These are phyloP conservation scores for Nudaria mundana DNA, from an alignment of 2,888 invertebrate genomes.

Conservation along the genomic window DNA sequence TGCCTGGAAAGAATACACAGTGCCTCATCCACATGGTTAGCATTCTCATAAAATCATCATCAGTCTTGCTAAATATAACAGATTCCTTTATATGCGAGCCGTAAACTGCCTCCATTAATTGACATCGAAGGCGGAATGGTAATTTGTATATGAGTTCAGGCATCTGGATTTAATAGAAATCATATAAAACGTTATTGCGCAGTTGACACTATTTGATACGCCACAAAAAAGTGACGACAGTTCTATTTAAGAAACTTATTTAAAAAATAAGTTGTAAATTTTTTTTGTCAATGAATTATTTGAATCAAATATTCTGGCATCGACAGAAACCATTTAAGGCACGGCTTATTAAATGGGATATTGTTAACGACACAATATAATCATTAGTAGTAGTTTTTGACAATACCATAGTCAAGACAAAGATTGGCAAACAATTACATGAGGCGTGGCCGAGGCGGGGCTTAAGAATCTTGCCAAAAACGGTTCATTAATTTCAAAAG, in stretches of 20 bases:
- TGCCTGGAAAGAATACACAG: constrained; percentile 77
- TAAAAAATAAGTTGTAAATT: too few relatives aligned
- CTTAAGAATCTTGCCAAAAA: constrained; percentile 13
- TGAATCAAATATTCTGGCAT: too few relatives aligned
- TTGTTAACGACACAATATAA: neutral
- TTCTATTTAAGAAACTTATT: neutral
- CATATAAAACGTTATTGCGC: constrained; percentile 7
- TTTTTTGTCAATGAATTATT: neutral
- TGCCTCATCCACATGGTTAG: constrained; percentile 72
- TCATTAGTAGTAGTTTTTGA: neutral
- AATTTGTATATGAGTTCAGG: constrained; percentile 60
- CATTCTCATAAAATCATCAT: constrained; percentile 74
- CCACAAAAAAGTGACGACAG: neutral
- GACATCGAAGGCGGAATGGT: constrained; percentile 68
- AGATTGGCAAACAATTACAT: neutral
- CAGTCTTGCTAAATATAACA: constrained; percentile 72
- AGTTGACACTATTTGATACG: constrained; percentile 2
- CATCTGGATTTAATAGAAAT: constrained; percentile 43
- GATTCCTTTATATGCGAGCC: constrained; percentile 72
- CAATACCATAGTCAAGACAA: neutral
- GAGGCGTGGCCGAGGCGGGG: constrained; percentile 12
- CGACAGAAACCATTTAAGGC: too few relatives aligned
- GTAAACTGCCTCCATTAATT: constrained; percentile 75
- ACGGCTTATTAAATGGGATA: neutral
- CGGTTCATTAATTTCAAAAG: constrained; percentile 5